A percentile compares a stretch with the other conserved stretches of the same genome.
These are phyloP conservation scores for Frankliniella fusca DNA, from an alignment of 2,888 invertebrate species.

Conservation along the genomic window DNA sequence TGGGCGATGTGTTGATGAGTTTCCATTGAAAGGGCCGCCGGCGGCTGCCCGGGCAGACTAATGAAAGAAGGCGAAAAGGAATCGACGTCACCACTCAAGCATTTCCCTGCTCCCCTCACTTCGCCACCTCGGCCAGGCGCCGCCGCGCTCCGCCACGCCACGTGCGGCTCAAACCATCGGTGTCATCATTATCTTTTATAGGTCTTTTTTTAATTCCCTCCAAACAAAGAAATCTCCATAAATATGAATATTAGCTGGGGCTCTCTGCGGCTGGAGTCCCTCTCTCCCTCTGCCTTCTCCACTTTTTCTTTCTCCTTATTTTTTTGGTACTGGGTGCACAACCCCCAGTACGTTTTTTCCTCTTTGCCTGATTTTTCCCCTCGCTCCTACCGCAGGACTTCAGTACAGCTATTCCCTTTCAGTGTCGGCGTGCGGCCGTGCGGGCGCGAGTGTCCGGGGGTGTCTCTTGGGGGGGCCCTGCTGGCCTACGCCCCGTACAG, in stretches of 20 bases:
- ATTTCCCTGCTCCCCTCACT: neutral
- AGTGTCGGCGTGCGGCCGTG: neutral
- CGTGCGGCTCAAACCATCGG: conserved; percentile 17
- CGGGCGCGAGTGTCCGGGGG: too few relatives aligned
- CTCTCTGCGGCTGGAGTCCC: neutral
- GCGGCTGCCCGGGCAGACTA: neutral
- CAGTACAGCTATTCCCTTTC: neutral
- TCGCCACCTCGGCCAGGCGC: neutral
- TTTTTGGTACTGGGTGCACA: neutral
- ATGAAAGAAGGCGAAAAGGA: neutral
- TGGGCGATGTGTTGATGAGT: neutral
- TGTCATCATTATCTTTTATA: conserved; percentile 27
- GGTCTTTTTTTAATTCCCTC: conserved; percentile 21
- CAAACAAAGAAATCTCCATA: conserved; percentile 26
- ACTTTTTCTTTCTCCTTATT: neutral
- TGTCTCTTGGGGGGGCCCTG: too few relatives aligned
- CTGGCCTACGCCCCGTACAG: too few relatives aligned
- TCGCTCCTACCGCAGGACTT: neutral
- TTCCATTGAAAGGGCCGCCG: neutral
- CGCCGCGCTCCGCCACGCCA: neutral
- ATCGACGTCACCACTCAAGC: neutral
- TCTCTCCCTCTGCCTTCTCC: neutral
- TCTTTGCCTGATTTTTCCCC: neutral
- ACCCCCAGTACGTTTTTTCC: neutral
- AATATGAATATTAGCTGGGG: conserved; percentile 17